phyloP scores from a whole-genome alignment of 2,113 vertebrate genomes.

The Nibea coibor region DNA sequence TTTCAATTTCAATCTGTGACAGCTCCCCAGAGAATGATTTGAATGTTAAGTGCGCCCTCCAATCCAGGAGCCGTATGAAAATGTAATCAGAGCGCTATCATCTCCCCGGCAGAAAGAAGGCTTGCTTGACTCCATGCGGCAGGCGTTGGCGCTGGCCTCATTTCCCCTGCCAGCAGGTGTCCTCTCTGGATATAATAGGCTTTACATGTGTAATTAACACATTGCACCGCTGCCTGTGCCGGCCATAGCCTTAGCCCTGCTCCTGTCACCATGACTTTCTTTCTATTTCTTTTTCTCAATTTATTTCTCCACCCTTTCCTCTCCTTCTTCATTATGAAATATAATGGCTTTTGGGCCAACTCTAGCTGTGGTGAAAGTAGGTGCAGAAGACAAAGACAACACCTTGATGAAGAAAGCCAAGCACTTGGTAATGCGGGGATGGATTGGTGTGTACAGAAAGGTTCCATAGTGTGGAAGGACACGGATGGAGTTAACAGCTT shows the following conservation, averaged over 20 bases:
- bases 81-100: conserved; percentile 88
- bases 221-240: conserved; percentile 81
- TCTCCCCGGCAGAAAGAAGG: conserved; percentile 82
- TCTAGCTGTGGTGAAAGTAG: conserved; percentile 75
- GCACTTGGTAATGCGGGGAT: conserved; percentile 16
- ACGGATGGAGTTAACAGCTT: conserved; percentile 74
- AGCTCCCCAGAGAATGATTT: conserved; percentile 85
- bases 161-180: conserved; percentile 96
- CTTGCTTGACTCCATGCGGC: conserved; percentile 82
- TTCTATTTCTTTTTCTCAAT: conserved; percentile 53
- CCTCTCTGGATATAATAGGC: conserved; percentile 93
- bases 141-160: conserved; percentile 87
- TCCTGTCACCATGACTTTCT: conserved; percentile 64
- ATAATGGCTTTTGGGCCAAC: conserved; percentile 47
- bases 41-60: conserved; percentile 87
- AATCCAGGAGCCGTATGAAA: conserved; percentile 76
- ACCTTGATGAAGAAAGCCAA: conserved; percentile 58
- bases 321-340: conserved; percentile 59
- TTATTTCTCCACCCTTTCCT: conserved; percentile 49
- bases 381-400: conserved; percentile 80
- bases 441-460: conserved; percentile 32
- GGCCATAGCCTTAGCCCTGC: conserved; percentile 52
- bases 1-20: conserved; percentile 83
- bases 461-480: conserved; percentile 43
- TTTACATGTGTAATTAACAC: conserved; percentile 97